Percentiles rank a stretch among this genome's conserved stretches.
Conservation (phyloP, 2,888 invertebrate genomes). For the Drosophila neutralis region DNA sequence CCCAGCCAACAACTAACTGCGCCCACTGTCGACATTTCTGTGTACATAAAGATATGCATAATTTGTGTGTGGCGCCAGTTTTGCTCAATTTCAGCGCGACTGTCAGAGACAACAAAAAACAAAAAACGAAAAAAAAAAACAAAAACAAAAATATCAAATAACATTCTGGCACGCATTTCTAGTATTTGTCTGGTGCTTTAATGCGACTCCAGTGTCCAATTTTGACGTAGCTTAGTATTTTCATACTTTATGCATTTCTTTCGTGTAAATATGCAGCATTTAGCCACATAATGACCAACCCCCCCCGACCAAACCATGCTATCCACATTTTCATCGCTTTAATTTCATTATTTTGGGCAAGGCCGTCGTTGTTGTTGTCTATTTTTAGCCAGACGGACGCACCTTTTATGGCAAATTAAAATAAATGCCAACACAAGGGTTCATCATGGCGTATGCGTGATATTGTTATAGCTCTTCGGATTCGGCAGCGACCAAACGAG, state of each 20-base stretch:
- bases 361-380: constrained; percentile 47
- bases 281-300: constrained; percentile 14
- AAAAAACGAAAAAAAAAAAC: not conserved
- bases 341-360: constrained; percentile 68
- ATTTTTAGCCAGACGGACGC: constrained; percentile 66
- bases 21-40: constrained; percentile 50
- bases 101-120: constrained; percentile 19
- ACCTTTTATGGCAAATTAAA: constrained; percentile 64
- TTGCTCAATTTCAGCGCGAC: constrained; percentile 15
- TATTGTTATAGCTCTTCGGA: constrained; percentile 43
- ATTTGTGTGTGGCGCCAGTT: constrained; percentile 62
- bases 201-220: constrained; percentile 67
- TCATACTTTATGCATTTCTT: constrained; percentile 71
- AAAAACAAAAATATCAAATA: constrained; percentile 59
- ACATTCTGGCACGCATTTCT: constrained; percentile 75
- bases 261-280: constrained; percentile 70
- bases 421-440: constrained; percentile 56
- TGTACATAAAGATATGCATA: constrained; percentile 61
- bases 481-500: constrained; percentile 54
- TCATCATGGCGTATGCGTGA: constrained; percentile 66
- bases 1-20: constrained; percentile 24
- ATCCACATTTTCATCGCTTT: not conserved
- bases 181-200: constrained; percentile 62
- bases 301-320: not conserved
- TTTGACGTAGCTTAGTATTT: constrained; percentile 19